Percentiles rank a stretch among this genome's conserved stretches.
Conservation (phyloP, 2,797 vertebrate species). For the Microcaecilia unicolor region DNA sequence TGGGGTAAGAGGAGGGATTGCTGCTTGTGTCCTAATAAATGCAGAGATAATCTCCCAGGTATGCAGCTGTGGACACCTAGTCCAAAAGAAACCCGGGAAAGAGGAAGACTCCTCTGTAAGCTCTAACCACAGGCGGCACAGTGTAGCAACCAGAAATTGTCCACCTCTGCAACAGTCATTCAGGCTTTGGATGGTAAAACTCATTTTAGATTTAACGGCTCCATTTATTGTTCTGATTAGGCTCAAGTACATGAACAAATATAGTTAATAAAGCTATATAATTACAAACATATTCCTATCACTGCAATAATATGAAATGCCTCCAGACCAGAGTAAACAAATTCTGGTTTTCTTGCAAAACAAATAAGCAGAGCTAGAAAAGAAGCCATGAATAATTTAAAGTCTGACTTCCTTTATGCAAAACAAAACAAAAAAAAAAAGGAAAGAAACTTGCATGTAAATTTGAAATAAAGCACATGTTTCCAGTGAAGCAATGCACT, state of each 20-base stretch:
- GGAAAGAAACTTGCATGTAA: not conserved
- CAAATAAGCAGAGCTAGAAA: constrained; percentile 4
- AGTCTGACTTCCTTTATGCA: constrained; percentile 2
- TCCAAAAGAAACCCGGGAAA: too few species aligned
- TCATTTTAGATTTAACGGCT: too few species aligned
- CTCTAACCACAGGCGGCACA: too few species aligned
- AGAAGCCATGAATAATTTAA: constrained; percentile 11
- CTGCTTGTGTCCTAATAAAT: too few species aligned
- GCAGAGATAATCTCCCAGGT: too few species aligned
- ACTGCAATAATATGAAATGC: not conserved
- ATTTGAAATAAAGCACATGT: constrained; percentile 8
- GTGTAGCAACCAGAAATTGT: too few species aligned
- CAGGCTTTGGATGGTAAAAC: too few species aligned
- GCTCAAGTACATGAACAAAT: constrained; percentile 10
- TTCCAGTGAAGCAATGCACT: constrained; percentile 14
- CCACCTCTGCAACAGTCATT: too few species aligned
- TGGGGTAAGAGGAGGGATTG: too few species aligned
- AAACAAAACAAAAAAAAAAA: too few species aligned
- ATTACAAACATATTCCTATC: constrained; percentile 3
- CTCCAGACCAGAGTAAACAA: constrained; percentile 1
- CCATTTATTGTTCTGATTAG: constrained; percentile 1
- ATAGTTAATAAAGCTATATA: constrained; percentile 12
- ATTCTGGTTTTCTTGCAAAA: not conserved
- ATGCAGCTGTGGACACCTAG: too few species aligned
- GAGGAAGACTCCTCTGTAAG: too few species aligned